These are phyloP conservation scores for Tromatobia lineatoria DNA, from an alignment of 2,888 invertebrate species.

Conservation along the genomic window DNA sequence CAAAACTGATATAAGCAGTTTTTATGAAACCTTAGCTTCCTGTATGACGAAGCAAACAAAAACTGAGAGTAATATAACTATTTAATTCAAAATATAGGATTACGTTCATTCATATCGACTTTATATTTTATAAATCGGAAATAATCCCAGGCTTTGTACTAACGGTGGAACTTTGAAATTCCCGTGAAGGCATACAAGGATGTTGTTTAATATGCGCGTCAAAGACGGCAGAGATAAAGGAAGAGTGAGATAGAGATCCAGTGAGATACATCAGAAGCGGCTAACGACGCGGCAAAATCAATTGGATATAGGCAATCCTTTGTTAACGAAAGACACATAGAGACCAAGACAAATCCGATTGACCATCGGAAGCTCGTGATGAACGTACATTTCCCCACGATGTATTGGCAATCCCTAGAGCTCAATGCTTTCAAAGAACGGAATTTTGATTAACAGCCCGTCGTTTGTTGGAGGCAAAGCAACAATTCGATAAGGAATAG, in stretches of 20 bases:
- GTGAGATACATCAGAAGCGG: conserved; percentile 11
- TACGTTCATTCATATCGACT: too few relatives aligned
- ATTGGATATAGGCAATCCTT: conserved; percentile 8
- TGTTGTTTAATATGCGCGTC: too few relatives aligned
- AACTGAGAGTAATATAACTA: too few relatives aligned
- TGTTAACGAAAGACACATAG: conserved; percentile 10
- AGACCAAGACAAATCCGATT: conserved; percentile 2
- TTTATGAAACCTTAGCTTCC: too few relatives aligned
- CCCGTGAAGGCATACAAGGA: not conserved
- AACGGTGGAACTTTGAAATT: not conserved
- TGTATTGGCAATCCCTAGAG: not conserved
- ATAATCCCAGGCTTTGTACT: not conserved
- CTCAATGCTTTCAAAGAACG: not conserved
- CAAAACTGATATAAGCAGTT: too few relatives aligned
- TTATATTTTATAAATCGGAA: not conserved
- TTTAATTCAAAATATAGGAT: too few relatives aligned
- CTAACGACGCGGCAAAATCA: conserved; percentile 23
- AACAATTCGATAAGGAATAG: not conserved
- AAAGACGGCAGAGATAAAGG: not conserved
- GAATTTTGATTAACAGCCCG: conserved; percentile 20
- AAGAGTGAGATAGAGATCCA: not conserved
- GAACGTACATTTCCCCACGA: conserved; percentile 8
- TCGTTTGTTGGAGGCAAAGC: not conserved
- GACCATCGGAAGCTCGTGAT: conserved; percentile 5
- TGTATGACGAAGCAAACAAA: too few relatives aligned